These are phyloP conservation scores for Eristalinus aeneus DNA, from an alignment of 2,888 invertebrate species.

Conservation along the genomic window DNA sequence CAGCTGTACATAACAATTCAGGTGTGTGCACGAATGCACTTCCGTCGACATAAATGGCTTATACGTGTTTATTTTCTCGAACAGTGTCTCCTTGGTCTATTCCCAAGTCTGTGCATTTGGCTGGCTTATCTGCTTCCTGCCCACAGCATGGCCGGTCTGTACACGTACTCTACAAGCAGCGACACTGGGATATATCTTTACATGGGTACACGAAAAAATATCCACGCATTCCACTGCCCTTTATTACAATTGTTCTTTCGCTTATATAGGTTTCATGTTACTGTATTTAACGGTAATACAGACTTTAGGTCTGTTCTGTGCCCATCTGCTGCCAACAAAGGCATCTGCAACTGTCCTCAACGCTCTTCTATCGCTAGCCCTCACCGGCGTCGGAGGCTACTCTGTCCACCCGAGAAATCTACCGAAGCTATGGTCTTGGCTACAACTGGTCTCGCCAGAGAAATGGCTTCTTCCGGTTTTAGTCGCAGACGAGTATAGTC, in stretches of 20 bases:
- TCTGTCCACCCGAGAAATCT: constrained; percentile 86
- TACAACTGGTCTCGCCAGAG: constrained; percentile 87
- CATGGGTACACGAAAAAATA: constrained; percentile 82
- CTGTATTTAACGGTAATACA: constrained; percentile 87
- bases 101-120: constrained; percentile 90
- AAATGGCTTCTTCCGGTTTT: constrained; percentile 88
- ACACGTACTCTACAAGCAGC: constrained; percentile 85
- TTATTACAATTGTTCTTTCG: neutral
- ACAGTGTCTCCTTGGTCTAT: constrained; percentile 89
- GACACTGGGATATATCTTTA: constrained; percentile 87
- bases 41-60: neutral
- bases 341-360: constrained; percentile 85
- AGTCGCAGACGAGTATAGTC: constrained; percentile 85
- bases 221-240: neutral
- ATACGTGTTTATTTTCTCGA: neutral
- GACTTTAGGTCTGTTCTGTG: constrained; percentile 85
- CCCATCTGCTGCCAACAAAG: constrained; percentile 86
- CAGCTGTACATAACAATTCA: constrained; percentile 90
- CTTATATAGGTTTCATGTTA: constrained; percentile 85
- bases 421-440: constrained; percentile 85
- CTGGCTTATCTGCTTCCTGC: constrained; percentile 93
- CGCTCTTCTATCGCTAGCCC: constrained; percentile 83
- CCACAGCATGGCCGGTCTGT: constrained; percentile 92
- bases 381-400: constrained; percentile 86
- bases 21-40: constrained; percentile 81